phyloP scores from a whole-genome alignment of 2,797 vertebrate species.

The Pelodytes ibericus region DNA sequence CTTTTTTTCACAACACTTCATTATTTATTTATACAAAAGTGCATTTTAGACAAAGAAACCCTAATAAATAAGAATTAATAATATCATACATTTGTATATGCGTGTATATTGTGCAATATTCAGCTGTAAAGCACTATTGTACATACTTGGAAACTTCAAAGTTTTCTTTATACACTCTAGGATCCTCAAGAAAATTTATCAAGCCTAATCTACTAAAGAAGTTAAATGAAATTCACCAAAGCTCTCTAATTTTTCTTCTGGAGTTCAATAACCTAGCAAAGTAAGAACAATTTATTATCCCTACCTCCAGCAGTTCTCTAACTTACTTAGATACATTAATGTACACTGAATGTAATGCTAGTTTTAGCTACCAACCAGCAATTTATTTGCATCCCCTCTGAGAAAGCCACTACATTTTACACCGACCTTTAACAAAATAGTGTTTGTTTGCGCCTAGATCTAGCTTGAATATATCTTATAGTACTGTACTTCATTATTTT shows the following conservation, averaged over 20 bases:
- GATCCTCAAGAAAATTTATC: conserved; percentile 3
- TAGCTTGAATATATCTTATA: conserved; percentile 1
- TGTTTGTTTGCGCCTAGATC: conserved; percentile 6
- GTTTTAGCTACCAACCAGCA: conserved; percentile 14
- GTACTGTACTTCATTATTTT: conserved; percentile 2
- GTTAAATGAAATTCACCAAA: conserved; percentile 28
- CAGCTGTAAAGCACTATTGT: no score
- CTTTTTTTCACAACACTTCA: no score
- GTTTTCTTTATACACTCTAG: not conserved
- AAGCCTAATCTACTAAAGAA: conserved; percentile 17
- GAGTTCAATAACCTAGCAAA: conserved; percentile 28
- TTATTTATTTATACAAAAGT: no score
- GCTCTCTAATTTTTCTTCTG: conserved; percentile 11
- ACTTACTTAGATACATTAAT: conserved; percentile 28
- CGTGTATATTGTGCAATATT: no score
- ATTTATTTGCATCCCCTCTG: conserved; percentile 5
- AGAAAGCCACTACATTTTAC: conserved; percentile 10
- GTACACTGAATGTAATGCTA: not conserved
- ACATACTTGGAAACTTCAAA: not conserved
- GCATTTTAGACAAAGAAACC: no score
- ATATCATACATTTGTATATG: no score
- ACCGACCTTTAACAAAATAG: not conserved
- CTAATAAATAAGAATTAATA: no score
- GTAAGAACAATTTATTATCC: conserved; percentile 36
- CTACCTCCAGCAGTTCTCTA: not conserved